Conservation (phyloP, 1,140 invertebrate species). For the Acromyrmex charruanus region DNA sequence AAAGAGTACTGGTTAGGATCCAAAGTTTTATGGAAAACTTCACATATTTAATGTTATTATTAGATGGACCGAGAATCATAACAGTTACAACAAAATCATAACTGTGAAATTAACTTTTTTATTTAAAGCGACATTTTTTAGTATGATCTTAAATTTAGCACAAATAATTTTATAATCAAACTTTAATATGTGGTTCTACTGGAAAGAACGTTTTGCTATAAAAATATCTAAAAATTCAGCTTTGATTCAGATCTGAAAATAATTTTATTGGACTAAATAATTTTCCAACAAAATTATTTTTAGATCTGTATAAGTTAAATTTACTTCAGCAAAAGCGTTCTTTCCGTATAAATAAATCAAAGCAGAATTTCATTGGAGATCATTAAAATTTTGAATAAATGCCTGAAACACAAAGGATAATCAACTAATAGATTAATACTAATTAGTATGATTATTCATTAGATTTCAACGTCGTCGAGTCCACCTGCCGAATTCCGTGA, state of each 20-base stretch:
- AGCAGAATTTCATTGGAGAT: neutral
- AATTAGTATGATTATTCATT: slow-evolving; percentile 84
- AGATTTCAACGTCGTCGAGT: slow-evolving; percentile 76
- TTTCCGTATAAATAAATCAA: neutral
- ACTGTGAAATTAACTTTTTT: neutral
- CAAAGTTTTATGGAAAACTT: slow-evolving; percentile 6
- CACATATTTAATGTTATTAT: slow-evolving; percentile 2
- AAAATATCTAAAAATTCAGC: too few relatives aligned
- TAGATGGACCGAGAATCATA: neutral
- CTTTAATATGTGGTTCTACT: neutral
- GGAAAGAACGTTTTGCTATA: too few relatives aligned
- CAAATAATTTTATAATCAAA: slow-evolving; percentile 7
- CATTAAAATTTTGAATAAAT: neutral
- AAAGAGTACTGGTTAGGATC: neutral
- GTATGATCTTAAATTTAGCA: neutral
- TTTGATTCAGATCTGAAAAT: too few relatives aligned
- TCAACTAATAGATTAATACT: slow-evolving; percentile 75
- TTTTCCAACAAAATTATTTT: too few relatives aligned
- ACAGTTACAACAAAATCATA: neutral
- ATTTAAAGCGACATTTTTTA: neutral
- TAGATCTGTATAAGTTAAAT: too few relatives aligned
- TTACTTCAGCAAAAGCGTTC: too few relatives aligned
- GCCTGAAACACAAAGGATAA: neutral
- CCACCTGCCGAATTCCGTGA: slow-evolving; percentile 73
- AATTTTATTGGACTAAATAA: too few relatives aligned